These are phyloP conservation scores for Drosophila peninsularis DNA, from an alignment of 2,888 invertebrate species.

Conservation along the genomic window DNA sequence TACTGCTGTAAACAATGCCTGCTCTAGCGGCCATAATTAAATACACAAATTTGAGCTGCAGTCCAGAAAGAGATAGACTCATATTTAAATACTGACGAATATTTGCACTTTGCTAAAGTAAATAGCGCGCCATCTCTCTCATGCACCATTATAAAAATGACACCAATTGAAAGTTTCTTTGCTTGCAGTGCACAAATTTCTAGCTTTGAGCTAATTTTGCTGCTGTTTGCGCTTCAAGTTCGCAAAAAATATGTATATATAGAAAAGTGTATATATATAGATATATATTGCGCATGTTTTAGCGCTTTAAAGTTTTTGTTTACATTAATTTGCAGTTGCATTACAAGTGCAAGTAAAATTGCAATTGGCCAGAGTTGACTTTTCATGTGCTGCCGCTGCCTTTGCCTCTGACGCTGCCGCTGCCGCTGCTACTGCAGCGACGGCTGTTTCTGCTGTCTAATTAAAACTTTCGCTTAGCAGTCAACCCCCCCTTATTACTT, in stretches of 20 bases:
- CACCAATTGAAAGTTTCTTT: conserved; percentile 10
- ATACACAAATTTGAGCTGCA: background rate
- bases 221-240: background rate
- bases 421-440: conserved; percentile 9
- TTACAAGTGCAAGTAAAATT: conserved; percentile 63
- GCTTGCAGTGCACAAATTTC: conserved; percentile 1
- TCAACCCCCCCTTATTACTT: conserved; percentile 8
- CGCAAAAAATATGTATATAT: background rate
- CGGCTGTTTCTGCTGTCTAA: conserved; percentile 63
- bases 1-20: background rate
- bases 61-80: background rate
- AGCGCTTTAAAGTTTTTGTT: conserved; percentile 33
- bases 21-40: background rate
- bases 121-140: background rate
- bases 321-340: conserved; percentile 52
- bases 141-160: conserved; percentile 3
- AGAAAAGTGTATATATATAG: background rate
- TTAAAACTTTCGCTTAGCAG: conserved; percentile 67
- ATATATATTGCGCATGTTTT: conserved; percentile 17
- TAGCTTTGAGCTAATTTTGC: background rate
- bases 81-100: background rate
- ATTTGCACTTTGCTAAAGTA: background rate
- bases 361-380: conserved; percentile 64
- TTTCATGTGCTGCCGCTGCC: conserved; percentile 41
- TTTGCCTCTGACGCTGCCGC: background rate